Conservation (phyloP, 1,140 invertebrate genomes). For the Leptinotarsa lineolata region DNA sequence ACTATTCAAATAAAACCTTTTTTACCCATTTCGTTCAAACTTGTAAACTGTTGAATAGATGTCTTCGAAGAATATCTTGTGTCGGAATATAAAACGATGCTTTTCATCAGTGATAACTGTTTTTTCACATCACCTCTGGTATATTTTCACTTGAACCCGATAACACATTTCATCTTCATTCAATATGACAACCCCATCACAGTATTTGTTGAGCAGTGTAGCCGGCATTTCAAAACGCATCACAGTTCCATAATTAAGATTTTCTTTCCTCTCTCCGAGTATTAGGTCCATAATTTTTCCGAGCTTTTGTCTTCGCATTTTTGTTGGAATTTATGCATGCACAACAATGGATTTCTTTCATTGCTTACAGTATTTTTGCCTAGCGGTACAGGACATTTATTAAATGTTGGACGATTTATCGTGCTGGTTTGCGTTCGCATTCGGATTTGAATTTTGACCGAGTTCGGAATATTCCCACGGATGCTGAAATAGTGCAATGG, state of each 20-base stretch:
- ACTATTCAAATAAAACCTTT: too few species aligned
- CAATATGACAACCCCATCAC: too few species aligned
- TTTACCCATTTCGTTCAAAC: too few species aligned
- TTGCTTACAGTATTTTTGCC: conserved; percentile 28
- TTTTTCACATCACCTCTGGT: too few species aligned
- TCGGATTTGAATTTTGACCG: conserved; percentile 2
- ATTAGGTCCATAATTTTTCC: conserved; percentile 26
- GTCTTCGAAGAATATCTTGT: too few species aligned
- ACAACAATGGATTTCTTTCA: conserved; percentile 29
- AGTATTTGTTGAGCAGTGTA: background rate
- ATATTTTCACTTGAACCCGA: too few species aligned
- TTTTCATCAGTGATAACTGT: too few species aligned
- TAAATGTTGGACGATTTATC: conserved; percentile 25
- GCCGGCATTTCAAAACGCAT: conserved; percentile 9
- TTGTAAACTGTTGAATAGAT: too few species aligned
- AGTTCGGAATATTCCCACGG: background rate
- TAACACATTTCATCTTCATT: too few species aligned
- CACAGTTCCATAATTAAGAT: conserved; percentile 25
- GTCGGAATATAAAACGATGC: too few species aligned
- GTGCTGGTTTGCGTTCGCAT: conserved; percentile 12
- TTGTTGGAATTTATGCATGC: conserved; percentile 25
- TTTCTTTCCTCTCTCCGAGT: conserved; percentile 23
- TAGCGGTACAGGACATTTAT: conserved; percentile 29
- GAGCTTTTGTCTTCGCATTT: conserved; percentile 29
- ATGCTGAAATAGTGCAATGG: background rate